phyloP scores from a whole-genome alignment of 2,797 vertebrate species.

The Thunnus albacares region DNA sequence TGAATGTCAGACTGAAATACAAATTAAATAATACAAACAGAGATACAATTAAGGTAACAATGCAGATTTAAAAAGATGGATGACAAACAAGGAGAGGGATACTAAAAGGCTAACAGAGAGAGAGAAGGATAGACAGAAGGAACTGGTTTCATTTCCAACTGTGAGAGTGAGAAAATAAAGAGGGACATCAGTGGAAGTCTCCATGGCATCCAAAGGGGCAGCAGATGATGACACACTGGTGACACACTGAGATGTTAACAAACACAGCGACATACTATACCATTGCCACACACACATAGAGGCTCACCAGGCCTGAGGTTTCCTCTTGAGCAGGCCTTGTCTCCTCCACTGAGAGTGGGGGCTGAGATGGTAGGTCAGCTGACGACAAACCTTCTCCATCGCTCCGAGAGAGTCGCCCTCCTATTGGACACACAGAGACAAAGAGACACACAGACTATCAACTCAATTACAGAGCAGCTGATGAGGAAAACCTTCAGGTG shows the following conservation, averaged over 20 bases:
- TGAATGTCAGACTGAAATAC: neutral
- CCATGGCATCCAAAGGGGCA: constrained; percentile 53
- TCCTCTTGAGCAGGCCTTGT: constrained; percentile 94
- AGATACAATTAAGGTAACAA: neutral
- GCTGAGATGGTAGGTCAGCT: constrained; percentile 98
- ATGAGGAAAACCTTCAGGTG: neutral
- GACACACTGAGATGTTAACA: constrained; percentile 58
- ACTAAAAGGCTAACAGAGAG: neutral
- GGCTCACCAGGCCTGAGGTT: constrained; percentile 96
- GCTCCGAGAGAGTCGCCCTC: constrained; percentile 93
- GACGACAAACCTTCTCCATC: constrained; percentile 98
- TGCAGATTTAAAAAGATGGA: neutral
- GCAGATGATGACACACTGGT: constrained; percentile 64
- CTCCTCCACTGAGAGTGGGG: constrained; percentile 97
- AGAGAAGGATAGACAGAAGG: constrained; percentile 25
- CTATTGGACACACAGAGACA: constrained; percentile 75
- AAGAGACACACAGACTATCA: constrained; percentile 18
- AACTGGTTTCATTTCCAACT: constrained; percentile 39
- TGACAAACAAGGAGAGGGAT: constrained; percentile 11
- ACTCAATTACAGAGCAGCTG: neutral
- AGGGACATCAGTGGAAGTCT: constrained; percentile 37
- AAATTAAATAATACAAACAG: neutral
- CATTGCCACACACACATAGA: constrained; percentile 1
- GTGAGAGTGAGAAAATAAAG: constrained; percentile 40
- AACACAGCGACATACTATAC: constrained; percentile 36